Base-by-base conservation (phyloP, 2,797 vertebrate genomes). In the Serranus cabrilla region DNA sequence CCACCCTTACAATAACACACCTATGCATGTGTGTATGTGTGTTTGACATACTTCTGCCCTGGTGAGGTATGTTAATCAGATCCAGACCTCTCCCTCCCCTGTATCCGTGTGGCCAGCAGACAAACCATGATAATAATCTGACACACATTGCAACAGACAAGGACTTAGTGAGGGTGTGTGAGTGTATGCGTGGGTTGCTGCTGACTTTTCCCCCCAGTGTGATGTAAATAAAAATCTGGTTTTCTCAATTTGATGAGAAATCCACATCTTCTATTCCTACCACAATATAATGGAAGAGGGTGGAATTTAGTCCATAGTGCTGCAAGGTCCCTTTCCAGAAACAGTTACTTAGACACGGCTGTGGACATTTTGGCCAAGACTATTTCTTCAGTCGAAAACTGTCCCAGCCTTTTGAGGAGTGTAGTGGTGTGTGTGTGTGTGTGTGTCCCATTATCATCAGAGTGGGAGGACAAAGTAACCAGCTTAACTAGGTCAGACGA, bases 401-500 rank as follows among this genome's bases (percentile, higher is more conserved):
- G 55, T 76, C 40, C 54, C 75, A 46, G 64, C 43, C 25, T 31
- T 40, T 59, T 76, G 60, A 57, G 62, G 71, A 11, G 61, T 71
- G 65, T 40, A 34, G 18, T 57, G 11, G n/a, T 47, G 54, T 60
- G 56, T 40, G 23, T 49, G 51, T 57, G 61, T 76, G 64, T 67
- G 76, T 64, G 45, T 18, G 64, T 76, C n/a, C 42, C 69, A 84
- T 85, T 87, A 82, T 82, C 66, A 86, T 76, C 71, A 77, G 86
- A 89, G 81, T 58, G 54, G 82, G 75, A 80, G 78, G 82, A 90
- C 89, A 88, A 88, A 90, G 85, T 89, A 85, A 81, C 84, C 84
- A 83, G 47, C 72, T 84, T 77, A 93, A 91, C 85, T 93, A 86
- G 92, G 90, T 93, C 90, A 93, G 81, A 79, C 67, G 80, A 88